These are phyloP conservation scores for Microdon myrmicae DNA, from an alignment of 2,888 invertebrate genomes.

Conservation along the genomic window DNA sequence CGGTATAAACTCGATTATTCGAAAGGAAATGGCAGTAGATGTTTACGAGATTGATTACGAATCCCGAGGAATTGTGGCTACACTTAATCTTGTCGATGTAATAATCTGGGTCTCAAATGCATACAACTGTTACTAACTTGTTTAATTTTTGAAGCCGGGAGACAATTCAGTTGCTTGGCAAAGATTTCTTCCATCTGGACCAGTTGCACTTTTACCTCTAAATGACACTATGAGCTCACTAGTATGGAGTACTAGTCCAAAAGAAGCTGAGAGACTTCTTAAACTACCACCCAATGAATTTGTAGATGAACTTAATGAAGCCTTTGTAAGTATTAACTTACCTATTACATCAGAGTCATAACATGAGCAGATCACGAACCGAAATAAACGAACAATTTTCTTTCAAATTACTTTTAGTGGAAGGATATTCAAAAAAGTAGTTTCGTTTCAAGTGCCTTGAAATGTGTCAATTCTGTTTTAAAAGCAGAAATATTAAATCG, in stretches of 20 bases:
- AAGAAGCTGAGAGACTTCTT: slow-evolving; percentile 79
- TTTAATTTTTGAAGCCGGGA: slow-evolving; percentile 68
- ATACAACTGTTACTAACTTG: background rate
- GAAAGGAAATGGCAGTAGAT: slow-evolving; percentile 83
- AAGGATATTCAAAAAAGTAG: slow-evolving; percentile 62
- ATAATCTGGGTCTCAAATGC: background rate
- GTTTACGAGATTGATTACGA: slow-evolving; percentile 86
- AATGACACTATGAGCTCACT: slow-evolving; percentile 82
- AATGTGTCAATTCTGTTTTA: slow-evolving; percentile 68
- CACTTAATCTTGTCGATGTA: slow-evolving; percentile 83
- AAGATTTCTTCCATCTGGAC: slow-evolving; percentile 90
- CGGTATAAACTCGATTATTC: slow-evolving; percentile 88
- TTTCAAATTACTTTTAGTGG: slow-evolving; percentile 44
- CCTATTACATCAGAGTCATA: no score
- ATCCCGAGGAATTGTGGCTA: slow-evolving; percentile 93
- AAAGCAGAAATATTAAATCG: slow-evolving; percentile 60
- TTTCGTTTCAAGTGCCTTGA: slow-evolving; percentile 64
- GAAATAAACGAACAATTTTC: background rate
- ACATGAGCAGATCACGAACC: background rate
- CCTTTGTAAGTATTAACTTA: slow-evolving; percentile 74
- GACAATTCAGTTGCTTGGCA: slow-evolving; percentile 95
- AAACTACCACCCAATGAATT: slow-evolving; percentile 80
- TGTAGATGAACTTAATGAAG: slow-evolving; percentile 87
- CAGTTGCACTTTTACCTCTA: slow-evolving; percentile 91
- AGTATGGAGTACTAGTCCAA: slow-evolving; percentile 90